phyloP scores from a whole-genome alignment of 2,113 vertebrate genomes.

The Diphyllodes magnificus region DNA sequence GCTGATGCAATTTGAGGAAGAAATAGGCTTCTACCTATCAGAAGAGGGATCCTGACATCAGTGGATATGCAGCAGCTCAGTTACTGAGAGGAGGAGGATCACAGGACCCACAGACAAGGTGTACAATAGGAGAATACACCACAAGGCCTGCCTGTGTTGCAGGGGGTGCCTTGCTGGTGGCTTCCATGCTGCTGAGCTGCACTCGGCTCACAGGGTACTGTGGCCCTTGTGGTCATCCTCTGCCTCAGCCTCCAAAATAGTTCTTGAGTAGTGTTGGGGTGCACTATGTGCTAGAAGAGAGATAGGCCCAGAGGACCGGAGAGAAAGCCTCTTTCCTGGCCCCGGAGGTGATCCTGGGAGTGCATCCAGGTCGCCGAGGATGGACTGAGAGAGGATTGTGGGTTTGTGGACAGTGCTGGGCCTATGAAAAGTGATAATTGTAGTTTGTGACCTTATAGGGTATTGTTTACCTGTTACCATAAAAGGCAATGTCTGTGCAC shows the following conservation, averaged over 20 bases:
- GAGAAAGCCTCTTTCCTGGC: too few relatives aligned
- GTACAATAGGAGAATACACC: background rate
- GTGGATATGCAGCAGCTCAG: background rate
- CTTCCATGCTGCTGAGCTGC: background rate
- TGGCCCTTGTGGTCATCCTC: background rate
- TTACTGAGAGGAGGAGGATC: background rate
- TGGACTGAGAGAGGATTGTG: too few relatives aligned
- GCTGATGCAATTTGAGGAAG: conserved; percentile 63
- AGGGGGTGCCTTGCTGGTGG: background rate
- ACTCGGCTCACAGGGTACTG: background rate
- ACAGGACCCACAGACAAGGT: background rate
- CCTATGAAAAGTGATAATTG: too few relatives aligned
- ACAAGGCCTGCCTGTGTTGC: rapidly evolving
- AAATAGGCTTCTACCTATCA: background rate
- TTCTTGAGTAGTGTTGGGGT: background rate
- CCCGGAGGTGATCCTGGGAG: too few relatives aligned
- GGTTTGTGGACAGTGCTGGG: too few relatives aligned
- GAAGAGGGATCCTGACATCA: background rate
- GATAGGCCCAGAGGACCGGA: too few relatives aligned
- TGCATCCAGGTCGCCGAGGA: too few relatives aligned
- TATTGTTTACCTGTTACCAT: too few relatives aligned
- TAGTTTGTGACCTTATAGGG: too few relatives aligned
- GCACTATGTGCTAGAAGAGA: too few relatives aligned
- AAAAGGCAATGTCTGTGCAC: too few relatives aligned
- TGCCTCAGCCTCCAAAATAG: background rate